These are phyloP conservation scores for Salarias fasciatus DNA, from an alignment of 2,797 vertebrate genomes.

Conservation along the genomic window DNA sequence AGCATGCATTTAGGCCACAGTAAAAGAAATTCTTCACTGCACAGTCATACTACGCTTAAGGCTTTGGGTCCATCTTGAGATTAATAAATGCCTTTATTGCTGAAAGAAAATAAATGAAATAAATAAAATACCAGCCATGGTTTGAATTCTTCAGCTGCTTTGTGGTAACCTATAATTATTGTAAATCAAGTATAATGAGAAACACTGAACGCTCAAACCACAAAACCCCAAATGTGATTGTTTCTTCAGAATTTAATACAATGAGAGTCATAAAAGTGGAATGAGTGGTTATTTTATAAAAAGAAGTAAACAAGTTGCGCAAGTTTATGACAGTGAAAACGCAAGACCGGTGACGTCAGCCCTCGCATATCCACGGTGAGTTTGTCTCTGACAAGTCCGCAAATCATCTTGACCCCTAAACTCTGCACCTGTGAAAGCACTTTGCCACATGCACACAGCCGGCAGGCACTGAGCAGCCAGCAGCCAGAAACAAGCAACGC, in stretches of 20 bases:
- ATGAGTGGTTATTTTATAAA: background rate
- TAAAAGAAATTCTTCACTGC: conserved; percentile 29
- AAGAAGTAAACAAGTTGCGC: conserved; percentile 30
- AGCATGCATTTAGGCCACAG: conserved; percentile 13
- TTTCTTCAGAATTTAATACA: background rate
- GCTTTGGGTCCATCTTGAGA: conserved; percentile 8
- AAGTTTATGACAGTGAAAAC: conserved; percentile 10
- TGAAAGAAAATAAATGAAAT: background rate
- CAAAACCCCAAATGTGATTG: background rate
- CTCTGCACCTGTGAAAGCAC: conserved; percentile 60
- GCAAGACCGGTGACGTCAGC: conserved; percentile 30
- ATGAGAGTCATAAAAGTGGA: background rate
- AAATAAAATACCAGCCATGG: conserved; percentile 10
- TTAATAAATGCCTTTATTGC: conserved; percentile 7
- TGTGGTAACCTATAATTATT: background rate
- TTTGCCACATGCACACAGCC: conserved; percentile 32
- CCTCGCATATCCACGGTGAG: conserved; percentile 34
- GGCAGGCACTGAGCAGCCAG: conserved; percentile 20
- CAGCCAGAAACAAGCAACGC: conserved; percentile 9
- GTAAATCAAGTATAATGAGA: background rate
- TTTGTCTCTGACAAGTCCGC: conserved; percentile 35
- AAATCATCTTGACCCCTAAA: conserved; percentile 48
- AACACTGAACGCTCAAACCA: conserved; percentile 3
- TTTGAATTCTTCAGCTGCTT: background rate
- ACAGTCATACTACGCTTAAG: conserved; percentile 14